phyloP scores from a whole-genome alignment of 2,888 invertebrate species.

The Drosophila bunnanda region DNA sequence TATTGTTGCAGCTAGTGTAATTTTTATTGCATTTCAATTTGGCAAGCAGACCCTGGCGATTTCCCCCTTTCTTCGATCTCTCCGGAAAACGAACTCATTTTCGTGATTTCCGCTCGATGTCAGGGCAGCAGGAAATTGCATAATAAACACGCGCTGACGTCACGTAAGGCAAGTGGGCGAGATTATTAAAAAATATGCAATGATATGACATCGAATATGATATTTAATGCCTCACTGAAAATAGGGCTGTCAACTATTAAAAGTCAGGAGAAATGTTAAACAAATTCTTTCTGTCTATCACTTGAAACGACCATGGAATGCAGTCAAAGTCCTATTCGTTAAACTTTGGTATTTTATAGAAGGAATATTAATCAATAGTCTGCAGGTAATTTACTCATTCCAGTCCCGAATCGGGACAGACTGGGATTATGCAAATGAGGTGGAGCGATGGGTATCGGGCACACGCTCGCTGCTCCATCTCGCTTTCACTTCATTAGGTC shows the following conservation, averaged over 20 bases:
- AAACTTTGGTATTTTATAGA: too few species aligned
- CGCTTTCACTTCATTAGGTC: conserved; percentile 6
- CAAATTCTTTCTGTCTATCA: too few species aligned
- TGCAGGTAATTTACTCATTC: neutral
- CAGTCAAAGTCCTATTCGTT: too few species aligned
- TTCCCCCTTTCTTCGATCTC: conserved; percentile 58
- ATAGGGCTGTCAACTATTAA: too few species aligned
- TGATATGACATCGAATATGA: too few species aligned
- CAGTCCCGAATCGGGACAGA: conserved; percentile 20
- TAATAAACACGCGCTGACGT: conserved; percentile 63
- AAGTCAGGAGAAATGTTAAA: too few species aligned
- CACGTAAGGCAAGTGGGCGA: conserved; percentile 29
- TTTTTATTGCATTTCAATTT: conserved; percentile 81
- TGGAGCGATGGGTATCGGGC: conserved; percentile 20
- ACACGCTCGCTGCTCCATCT: conserved; percentile 26
- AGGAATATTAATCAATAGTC: neutral
- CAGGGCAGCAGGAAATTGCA: conserved; percentile 74
- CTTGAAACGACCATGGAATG: too few species aligned
- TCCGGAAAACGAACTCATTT: conserved; percentile 78
- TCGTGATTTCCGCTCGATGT: conserved; percentile 73
- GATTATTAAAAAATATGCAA: neutral
- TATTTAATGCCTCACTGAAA: too few species aligned
- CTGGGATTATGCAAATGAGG: conserved; percentile 51
- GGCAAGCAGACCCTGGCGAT: conserved; percentile 56
- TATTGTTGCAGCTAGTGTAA: conserved; percentile 74